Evolutionary conservation across 2,113 vertebrate genomes (phyloP).

Genomic region (Atlantisia rogersi): DNA sequence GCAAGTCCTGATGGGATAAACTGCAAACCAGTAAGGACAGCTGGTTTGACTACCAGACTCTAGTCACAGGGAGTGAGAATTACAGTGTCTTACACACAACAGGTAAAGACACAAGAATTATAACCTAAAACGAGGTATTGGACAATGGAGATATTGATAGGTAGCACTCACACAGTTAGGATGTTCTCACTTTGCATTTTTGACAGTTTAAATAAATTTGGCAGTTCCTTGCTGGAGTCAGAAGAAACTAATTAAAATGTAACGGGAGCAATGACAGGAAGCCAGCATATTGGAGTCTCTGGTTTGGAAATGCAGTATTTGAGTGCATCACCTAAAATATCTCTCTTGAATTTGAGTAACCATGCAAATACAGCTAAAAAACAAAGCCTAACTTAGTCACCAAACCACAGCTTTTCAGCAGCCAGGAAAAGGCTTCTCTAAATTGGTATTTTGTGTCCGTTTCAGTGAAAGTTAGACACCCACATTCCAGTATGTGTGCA

Average conservation of each 20-base stretch:
- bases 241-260: conserved; percentile 18
- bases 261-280: conserved; percentile 16
- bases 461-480: background rate
- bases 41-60: background rate
- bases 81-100: background rate
- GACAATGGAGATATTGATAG: background rate
- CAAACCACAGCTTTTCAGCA: conserved; percentile 13
- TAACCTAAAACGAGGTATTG: background rate
- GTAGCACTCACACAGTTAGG: background rate
- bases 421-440: background rate
- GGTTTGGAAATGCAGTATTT: background rate
- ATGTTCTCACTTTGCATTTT: background rate
- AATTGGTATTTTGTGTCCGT: conserved; percentile 13
- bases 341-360: conserved; percentile 2
- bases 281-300: background rate
- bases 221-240: background rate
- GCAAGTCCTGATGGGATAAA: background rate
- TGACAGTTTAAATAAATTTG: background rate
- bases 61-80: background rate
- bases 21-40: background rate
- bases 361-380: background rate
- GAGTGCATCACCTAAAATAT: conserved; percentile 3
- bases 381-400: conserved; percentile 31
- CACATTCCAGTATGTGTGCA: background rate
- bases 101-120: background rate